Base-by-base conservation (phyloP, 2,888 invertebrate genomes). In the Campoplex capitator region DNA sequence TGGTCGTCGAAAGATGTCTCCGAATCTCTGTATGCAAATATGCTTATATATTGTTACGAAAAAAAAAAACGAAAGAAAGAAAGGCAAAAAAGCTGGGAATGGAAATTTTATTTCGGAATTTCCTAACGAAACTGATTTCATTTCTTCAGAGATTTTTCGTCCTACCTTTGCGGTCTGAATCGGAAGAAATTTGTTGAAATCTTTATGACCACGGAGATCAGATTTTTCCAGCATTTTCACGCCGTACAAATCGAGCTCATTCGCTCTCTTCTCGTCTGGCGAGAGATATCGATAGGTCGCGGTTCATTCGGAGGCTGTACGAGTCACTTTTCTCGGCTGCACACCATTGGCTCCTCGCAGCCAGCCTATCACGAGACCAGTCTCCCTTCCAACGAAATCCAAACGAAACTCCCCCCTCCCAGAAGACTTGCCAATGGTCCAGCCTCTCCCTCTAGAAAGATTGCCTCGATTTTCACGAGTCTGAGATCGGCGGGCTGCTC, bases 261-360 rank as follows among this genome's bases (percentile, higher is more conserved):
- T 58, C 13, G 11, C 28, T 9, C 16, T 3, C 6, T 32, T 2
- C 32, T 62, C 32, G 16, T 62, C 16, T 32, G 7, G 32, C 32
- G 4, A 58, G 1, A 32, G 9, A 32, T 32, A 32, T 62, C 62
- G 62, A 62, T 16, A 16, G 62, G 68, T 58, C 48, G 67, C 45
- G 83, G n/a, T 78, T 83, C 84, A 84, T 75, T 42, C 77, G 90
- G 92, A 92, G 89, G 91, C 91, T 92, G 91, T 90, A 91, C 92
- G 91, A 92, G 89, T 90, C 23, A 91, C 88, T 74, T 90, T 51
- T 65, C 85, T 79, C 82, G 79, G 91, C 87, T 84, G 89, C 84
- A 89, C 88, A 85, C 92, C 83, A 93, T 93, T 93, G 93, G 93
- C 86, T 88, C 90, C 84, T 83, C 84, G 65, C 82, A 56, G 84